Evolutionary conservation across 1,140 invertebrate genomes (phyloP).

Genomic region (Zaprionus ornatus): DNA sequence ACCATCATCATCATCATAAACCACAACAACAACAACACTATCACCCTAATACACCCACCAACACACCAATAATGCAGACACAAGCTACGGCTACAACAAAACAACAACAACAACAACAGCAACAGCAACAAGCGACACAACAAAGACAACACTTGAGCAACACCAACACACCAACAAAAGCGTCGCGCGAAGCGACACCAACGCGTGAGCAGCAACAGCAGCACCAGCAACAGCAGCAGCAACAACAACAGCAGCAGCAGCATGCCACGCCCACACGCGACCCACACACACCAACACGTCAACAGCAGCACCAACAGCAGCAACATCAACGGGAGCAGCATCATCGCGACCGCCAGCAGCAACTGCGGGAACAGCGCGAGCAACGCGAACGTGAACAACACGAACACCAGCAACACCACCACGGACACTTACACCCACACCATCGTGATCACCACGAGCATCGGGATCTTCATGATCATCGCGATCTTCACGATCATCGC

Average conservation of each 20-base stretch:
- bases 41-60: conserved; percentile 40
- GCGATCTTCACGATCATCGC: conserved; percentile 42
- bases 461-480: conserved; percentile 22
- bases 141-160: conserved; percentile 43
- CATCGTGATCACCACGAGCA: conserved; percentile 39
- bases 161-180: conserved; percentile 67
- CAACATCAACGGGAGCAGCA: conserved; percentile 53
- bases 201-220: conserved; percentile 47
- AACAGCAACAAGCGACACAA: conserved; percentile 15
- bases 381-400: conserved; percentile 56
- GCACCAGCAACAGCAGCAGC: conserved; percentile 41
- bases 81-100: conserved; percentile 45
- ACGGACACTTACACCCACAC: conserved; percentile 12
- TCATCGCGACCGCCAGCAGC: conserved; percentile 53
- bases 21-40: conserved; percentile 59
- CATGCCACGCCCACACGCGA: conserved; percentile 62
- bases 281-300: conserved; percentile 52
- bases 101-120: conserved; percentile 45
- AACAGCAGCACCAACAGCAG: conserved; percentile 47
- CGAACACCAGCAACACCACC: conserved; percentile 18
- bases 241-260: conserved; percentile 43
- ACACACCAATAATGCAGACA: conserved; percentile 25
- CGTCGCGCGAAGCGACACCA: conserved; percentile 68
- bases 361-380: conserved; percentile 48
- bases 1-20: conserved; percentile 46